Evolutionary conservation across 92 coral and sea anemone species (phyloP).

Genomic region (Phenganax marumi): DNA sequence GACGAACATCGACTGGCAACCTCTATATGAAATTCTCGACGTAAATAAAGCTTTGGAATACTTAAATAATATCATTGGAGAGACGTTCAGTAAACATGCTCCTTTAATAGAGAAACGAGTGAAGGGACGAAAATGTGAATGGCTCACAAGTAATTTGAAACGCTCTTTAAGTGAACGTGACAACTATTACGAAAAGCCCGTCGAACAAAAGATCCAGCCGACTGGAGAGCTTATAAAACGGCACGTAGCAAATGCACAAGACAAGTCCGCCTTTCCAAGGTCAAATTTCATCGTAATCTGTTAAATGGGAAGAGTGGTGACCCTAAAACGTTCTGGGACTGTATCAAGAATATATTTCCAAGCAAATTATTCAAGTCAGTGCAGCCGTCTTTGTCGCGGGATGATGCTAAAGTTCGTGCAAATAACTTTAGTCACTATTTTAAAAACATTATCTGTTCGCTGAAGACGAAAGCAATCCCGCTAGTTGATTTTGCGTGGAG

Average conservation of each 20-base stretch:
- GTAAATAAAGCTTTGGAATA: slow-evolving; percentile 5
- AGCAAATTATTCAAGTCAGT: slow-evolving; percentile 23
- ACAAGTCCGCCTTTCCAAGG: slow-evolving; percentile 36
- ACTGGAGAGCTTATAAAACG: slow-evolving; percentile 45
- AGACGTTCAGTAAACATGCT: slow-evolving; percentile 3
- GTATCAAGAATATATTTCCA: slow-evolving; percentile 26
- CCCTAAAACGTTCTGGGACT: slow-evolving; percentile 35
- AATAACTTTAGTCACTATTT: too few relatives aligned
- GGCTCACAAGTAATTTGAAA: slow-evolving; percentile 36
- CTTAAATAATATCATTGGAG: slow-evolving; percentile 7
- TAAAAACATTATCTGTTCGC: background rate
- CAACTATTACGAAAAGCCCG: slow-evolving; percentile 42
- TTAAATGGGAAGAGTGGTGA: too few relatives aligned
- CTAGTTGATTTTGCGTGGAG: background rate
- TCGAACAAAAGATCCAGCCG: slow-evolving; percentile 30
- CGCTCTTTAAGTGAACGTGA: slow-evolving; percentile 44
- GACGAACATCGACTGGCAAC: background rate
- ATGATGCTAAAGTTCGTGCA: background rate
- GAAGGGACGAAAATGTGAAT: slow-evolving; percentile 32
- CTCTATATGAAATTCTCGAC: background rate
- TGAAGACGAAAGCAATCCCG: slow-evolving; percentile 5
- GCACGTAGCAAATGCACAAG: slow-evolving; percentile 43
- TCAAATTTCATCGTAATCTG: slow-evolving; percentile 11
- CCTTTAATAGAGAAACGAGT: slow-evolving; percentile 33
- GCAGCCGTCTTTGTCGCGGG: background rate